Conservation (phyloP, 2,797 vertebrate genomes). For the Myripristis murdjan region DNA sequence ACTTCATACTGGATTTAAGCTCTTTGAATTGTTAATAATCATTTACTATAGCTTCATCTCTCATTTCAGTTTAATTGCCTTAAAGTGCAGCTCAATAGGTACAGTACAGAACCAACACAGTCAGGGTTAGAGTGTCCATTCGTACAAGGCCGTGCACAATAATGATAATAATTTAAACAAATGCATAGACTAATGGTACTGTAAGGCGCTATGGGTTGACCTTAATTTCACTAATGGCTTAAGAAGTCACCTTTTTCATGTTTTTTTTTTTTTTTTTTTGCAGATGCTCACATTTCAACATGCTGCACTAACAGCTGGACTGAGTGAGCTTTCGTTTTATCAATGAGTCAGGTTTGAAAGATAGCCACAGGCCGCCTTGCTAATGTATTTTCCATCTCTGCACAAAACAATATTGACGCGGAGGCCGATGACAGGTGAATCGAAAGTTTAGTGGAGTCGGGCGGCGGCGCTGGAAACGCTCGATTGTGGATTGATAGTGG, state of each 20-base stretch:
- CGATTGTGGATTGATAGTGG: neutral
- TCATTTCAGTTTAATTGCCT: neutral
- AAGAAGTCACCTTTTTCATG: neutral
- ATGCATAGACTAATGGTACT: neutral
- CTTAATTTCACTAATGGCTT: constrained; percentile 24
- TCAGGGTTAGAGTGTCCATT: constrained; percentile 23
- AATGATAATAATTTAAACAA: too few relatives aligned
- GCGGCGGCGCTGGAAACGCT: neutral
- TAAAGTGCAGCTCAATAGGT: too few relatives aligned
- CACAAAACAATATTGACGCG: neutral
- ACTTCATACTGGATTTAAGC: too few relatives aligned
- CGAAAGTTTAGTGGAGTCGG: neutral
- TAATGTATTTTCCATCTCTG: constrained; percentile 24
- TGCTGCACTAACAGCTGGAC: neutral
- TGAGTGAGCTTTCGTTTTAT: neutral
- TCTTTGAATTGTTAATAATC: neutral
- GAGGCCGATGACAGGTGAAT: neutral
- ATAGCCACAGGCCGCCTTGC: neutral
- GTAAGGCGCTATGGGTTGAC: constrained; percentile 37
- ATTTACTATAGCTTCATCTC: neutral
- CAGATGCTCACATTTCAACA: constrained; percentile 7
- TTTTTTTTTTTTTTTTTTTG: constrained; percentile 7
- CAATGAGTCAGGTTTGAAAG: neutral
- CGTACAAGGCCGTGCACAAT: neutral
- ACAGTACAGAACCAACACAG: neutral